phyloP scores from a whole-genome alignment of 2,888 invertebrate species.

The Dynastes tityus region DNA sequence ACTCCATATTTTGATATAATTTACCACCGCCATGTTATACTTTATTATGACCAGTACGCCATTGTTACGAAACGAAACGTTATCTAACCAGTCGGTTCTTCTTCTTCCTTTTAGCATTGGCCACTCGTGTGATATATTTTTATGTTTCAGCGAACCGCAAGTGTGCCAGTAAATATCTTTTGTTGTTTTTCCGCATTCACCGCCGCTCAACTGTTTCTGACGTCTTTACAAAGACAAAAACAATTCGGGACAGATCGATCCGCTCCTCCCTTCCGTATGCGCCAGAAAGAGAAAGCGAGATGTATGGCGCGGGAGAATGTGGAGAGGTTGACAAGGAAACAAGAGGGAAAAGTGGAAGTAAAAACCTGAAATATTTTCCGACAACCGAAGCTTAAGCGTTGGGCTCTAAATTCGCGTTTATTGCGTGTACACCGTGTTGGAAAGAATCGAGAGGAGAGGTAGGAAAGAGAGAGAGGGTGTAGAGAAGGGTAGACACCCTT shows the following conservation, averaged over 20 bases:
- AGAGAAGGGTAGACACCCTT: conserved; percentile 16
- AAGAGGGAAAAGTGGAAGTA: conserved; percentile 18
- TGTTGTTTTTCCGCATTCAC: conserved; percentile 41
- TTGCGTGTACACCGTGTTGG: conserved; percentile 35
- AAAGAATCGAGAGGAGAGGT: neutral
- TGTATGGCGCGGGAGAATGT: neutral
- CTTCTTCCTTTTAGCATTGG: neutral
- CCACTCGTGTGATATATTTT: conserved; percentile 38
- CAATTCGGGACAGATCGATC: conserved; percentile 39
- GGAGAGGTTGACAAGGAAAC: neutral
- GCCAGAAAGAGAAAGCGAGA: neutral
- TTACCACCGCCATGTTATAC: neutral
- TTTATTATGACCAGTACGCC: conserved; percentile 10
- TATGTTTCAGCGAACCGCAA: conserved; percentile 34
- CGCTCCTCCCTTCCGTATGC: neutral
- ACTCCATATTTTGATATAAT: neutral
- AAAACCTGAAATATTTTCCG: conserved; percentile 42
- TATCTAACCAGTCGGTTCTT: conserved; percentile 7
- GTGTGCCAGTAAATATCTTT: conserved; percentile 44
- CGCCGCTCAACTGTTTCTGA: conserved; percentile 39
- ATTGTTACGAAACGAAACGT: neutral
- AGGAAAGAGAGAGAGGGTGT: neutral
- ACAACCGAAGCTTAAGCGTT: conserved; percentile 18
- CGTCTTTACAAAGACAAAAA: conserved; percentile 45
- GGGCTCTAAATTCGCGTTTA: conserved; percentile 39